Evolutionary conservation across 2,888 invertebrate genomes (phyloP), one percentile per base, ranked within the genome.

Genomic region (Cephalotes varians): DNA sequence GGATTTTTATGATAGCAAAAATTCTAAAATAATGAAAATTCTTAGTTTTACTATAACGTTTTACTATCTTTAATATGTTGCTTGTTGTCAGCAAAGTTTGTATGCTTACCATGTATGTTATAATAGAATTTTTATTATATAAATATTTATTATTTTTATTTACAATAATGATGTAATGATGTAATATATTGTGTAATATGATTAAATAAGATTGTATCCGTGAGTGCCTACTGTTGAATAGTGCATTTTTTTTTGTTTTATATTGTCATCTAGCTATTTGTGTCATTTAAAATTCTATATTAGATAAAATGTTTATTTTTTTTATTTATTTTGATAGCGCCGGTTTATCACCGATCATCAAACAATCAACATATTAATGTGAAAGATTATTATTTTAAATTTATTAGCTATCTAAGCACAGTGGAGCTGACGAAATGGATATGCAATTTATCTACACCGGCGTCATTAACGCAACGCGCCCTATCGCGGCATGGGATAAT

Each of bases 401-500:
- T 62, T 47, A 64, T 64, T 10, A 65, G 34, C 25, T 25, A 49
- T 65, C 65, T 49, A 49, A 15, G 7, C 25, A 21, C 21, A 34
- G 34, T 15, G 18, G 4, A 31, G 31, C 3, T 21, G 21, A 12
- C n/a, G n/a, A 21, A 44, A 56, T 28, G 21, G 28, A 1, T 31
- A 31, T 12, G 44, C 77, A n/a, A 37, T 51, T 49, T 25, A 62
- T 15, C 1, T 34, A 21, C 3, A 12, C 7, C 12, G 3, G 12
- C 31, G 44, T 54, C n/a, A 56, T 69, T 44, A 65, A 37, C 28
- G 51, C 37, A 51, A 9, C 28, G 10, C 15, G 54, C 0, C 21
- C 15, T 49, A 74, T 34, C 34, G 40, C 40, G 34, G 18, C n/a
- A 65, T 5, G 7, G 54, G 69, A 77, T 49, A 28, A 44, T 77